A percentile compares a stretch with the other conserved stretches of the same genome.
Conservation (phyloP, 2,797 vertebrate species). For the Pseudochirops cupreus region DNA sequence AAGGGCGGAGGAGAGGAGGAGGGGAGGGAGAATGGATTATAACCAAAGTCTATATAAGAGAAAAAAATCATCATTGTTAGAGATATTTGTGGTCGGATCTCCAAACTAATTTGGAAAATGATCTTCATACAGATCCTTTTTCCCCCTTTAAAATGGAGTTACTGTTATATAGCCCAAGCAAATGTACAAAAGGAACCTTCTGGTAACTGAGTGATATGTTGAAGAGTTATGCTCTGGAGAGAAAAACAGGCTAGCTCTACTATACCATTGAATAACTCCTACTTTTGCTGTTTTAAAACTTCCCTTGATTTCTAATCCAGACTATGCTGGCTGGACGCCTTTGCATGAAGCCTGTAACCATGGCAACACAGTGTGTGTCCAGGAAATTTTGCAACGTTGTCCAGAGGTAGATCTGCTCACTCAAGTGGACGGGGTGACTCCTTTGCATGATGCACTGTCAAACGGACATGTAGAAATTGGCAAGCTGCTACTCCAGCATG, state of each 20-base stretch:
- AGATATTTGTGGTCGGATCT: slow-evolving; percentile 51
- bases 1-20: neutral
- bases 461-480: slow-evolving; percentile 93
- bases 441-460: slow-evolving; percentile 93
- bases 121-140: slow-evolving; percentile 52
- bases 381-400: slow-evolving; percentile 91
- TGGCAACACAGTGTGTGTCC: slow-evolving; percentile 94
- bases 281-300: slow-evolving; percentile 86
- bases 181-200: slow-evolving; percentile 27
- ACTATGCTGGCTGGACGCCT: slow-evolving; percentile 97
- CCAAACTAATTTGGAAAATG: slow-evolving; percentile 49
- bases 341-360: slow-evolving; percentile 99
- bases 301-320: slow-evolving; percentile 89
- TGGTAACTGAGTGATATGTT: slow-evolving; percentile 22
- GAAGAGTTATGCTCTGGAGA: slow-evolving; percentile 57
- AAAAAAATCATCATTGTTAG: slow-evolving; percentile 49
- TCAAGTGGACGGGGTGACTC: slow-evolving; percentile 95
- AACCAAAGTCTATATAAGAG: slow-evolving; percentile 60
- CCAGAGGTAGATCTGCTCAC: slow-evolving; percentile 91
- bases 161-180: neutral
- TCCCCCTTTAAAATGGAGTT: slow-evolving; percentile 57
- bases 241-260: slow-evolving; percentile 54
- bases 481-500: slow-evolving; percentile 92
- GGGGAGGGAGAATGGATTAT: neutral
- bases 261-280: slow-evolving; percentile 71